Percentiles rank a stretch among this genome's conserved stretches.
Conservation (phyloP, 2,113 vertebrate species). For the Chaetops frenatus region DNA sequence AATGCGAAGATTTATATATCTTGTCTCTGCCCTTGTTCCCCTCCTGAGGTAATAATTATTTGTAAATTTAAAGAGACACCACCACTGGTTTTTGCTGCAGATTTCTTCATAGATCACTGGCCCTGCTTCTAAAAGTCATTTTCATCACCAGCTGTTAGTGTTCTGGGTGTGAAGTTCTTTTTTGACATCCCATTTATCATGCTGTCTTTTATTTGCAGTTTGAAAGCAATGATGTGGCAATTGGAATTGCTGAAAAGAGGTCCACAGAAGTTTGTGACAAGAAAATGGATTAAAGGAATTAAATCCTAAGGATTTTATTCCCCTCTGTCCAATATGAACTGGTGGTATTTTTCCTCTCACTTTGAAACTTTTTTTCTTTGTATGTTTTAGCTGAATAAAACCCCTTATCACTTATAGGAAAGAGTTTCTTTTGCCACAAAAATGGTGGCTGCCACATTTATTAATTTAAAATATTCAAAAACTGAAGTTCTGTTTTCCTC, state of each 20-base stretch:
- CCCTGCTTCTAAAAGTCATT: background rate
- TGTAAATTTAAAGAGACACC: background rate
- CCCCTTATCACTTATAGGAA: background rate
- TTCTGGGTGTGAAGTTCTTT: background rate
- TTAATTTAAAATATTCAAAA: conserved; percentile 27
- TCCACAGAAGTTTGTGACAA: conserved; percentile 68
- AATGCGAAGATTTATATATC: background rate
- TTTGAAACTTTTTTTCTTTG: conserved; percentile 1
- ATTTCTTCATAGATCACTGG: background rate
- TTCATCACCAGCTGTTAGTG: background rate
- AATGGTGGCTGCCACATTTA: background rate
- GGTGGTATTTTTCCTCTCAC: background rate
- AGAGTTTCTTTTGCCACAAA: background rate
- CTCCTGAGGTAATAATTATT: background rate
- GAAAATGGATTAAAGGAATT: conserved; percentile 75
- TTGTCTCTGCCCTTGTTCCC: background rate
- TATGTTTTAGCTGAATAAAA: conserved; percentile 28
- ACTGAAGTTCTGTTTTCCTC: background rate
- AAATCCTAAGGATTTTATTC: background rate
- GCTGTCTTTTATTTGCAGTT: conserved; percentile 45
- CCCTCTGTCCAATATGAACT: conserved; percentile 21
- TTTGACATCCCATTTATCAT: background rate
- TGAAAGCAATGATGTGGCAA: conserved; percentile 51
- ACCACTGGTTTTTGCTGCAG: background rate
- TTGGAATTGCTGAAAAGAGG: conserved; percentile 59